Evolutionary conservation across 2,888 invertebrate species (phyloP).

Genomic region (Cyclophora punctaria): DNA sequence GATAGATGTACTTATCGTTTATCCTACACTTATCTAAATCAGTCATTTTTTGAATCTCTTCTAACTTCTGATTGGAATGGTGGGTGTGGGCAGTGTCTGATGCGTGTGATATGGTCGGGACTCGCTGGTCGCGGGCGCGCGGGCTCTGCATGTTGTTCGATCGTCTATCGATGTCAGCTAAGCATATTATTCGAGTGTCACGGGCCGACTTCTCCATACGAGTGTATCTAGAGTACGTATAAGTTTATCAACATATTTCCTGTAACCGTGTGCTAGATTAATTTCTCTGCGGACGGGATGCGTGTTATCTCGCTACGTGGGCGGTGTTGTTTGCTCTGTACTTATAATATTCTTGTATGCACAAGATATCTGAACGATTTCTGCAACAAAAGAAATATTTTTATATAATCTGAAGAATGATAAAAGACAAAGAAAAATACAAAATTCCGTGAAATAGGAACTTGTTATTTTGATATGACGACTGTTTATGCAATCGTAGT

Average conservation of each 20-base stretch:
- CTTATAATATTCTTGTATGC: conserved; percentile 65
- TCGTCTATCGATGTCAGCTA: conserved; percentile 50
- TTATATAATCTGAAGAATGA: conserved; percentile 28
- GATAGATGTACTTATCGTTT: conserved; percentile 38
- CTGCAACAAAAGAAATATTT: conserved; percentile 60
- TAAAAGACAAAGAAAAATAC: conserved; percentile 3
- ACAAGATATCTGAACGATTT: conserved; percentile 66
- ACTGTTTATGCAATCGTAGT: too few relatives aligned
- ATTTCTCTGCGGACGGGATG: conserved; percentile 64
- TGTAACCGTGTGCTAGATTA: conserved; percentile 61
- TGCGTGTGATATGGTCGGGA: conserved; percentile 11
- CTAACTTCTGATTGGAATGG: conserved; percentile 60
- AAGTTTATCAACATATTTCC: conserved; percentile 60
- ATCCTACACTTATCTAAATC: conserved; percentile 63
- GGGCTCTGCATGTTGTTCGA: conserved; percentile 23
- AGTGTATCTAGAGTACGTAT: conserved; percentile 25
- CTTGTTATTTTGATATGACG: too few relatives aligned
- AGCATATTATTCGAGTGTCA: conserved; percentile 38
- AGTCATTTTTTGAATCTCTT: conserved; percentile 49
- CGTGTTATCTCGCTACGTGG: conserved; percentile 59
- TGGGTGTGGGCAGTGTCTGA: conserved; percentile 15
- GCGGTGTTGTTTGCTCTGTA: conserved; percentile 58
- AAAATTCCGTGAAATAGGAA: too few relatives aligned
- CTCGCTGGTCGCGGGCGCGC: conserved; percentile 7
- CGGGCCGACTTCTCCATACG: conserved; percentile 25